Percentiles rank a stretch among this genome's conserved stretches.
Evolutionary conservation across 2,888 invertebrate species (phyloP).

Genomic region (Oxystoma pomonae): DNA sequence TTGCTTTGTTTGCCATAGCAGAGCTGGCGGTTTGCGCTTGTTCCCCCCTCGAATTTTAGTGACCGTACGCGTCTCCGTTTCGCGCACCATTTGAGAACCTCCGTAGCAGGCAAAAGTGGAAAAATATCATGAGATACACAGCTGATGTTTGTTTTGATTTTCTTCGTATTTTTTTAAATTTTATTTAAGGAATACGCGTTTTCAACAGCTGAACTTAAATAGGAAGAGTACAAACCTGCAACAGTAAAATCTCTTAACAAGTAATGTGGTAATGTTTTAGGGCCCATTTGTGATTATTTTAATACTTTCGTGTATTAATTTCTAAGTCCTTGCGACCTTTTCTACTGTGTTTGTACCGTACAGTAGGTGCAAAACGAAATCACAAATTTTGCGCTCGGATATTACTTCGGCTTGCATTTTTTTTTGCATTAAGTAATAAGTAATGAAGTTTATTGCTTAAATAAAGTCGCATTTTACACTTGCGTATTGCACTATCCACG

Average conservation of each 20-base stretch:
- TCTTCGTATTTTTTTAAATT: no score
- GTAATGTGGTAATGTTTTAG: not conserved
- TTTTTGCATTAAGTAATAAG: no score
- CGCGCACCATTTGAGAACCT: no score
- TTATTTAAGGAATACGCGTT: not conserved
- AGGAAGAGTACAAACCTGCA: not conserved
- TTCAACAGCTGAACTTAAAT: not conserved
- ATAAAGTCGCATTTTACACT: no score
- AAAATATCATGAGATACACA: no score
- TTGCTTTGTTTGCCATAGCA: not conserved
- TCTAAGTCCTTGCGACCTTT: not conserved
- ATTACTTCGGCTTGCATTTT: not conserved
- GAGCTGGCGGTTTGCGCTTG: no score
- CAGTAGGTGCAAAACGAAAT: not conserved
- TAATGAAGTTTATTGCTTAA: no score
- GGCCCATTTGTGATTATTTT: not conserved
- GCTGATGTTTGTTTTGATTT: not conserved
- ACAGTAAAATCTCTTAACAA: not conserved
- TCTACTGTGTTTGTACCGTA: not conserved
- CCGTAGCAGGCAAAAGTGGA: no score
- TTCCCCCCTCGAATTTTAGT: no score
- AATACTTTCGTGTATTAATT: not conserved
- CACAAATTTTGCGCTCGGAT: not conserved
- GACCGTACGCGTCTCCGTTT: no score
- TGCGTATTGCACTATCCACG: no score